Evolutionary conservation across 2,113 vertebrate genomes (phyloP).

Genomic region (Terrapene triunguis): DNA sequence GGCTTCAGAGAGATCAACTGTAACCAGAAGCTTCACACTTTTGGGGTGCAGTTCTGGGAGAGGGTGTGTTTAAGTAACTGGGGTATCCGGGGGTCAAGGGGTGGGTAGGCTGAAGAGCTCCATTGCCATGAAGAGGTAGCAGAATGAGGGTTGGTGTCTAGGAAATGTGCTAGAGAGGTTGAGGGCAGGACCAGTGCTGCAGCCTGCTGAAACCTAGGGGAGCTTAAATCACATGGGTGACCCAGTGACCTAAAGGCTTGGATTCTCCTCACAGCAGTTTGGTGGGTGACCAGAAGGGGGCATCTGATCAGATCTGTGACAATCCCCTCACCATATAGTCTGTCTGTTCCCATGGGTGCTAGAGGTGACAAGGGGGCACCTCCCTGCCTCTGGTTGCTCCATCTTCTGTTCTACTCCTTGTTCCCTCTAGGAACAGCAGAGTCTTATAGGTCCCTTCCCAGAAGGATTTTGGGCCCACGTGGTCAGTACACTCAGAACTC

Average conservation of each 20-base stretch:
- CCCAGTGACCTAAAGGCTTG: too few species aligned
- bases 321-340: neutral
- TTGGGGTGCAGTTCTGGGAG: neutral
- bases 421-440: neutral
- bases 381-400: fast-evolving
- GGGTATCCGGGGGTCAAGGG: neutral
- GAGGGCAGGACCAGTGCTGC: neutral
- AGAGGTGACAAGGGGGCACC: neutral
- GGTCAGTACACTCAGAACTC: neutral
- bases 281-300: too few species aligned
- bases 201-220: too few species aligned
- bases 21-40: neutral
- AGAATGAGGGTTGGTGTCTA: too few species aligned
- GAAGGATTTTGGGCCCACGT: neutral
- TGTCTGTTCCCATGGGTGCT: neutral
- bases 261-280: too few species aligned
- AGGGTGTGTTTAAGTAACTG: neutral
- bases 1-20: neutral
- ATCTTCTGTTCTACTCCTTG: fast-evolving
- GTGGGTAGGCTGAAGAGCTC: neutral
- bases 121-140: neutral
- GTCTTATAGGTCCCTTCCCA: neutral
- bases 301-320: too few species aligned
- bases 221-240: too few species aligned
- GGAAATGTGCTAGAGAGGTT: neutral